Percentiles rank a stretch among this genome's conserved stretches.
phyloP scores from a whole-genome alignment of 2,888 invertebrate species.

The Strigamia crassipes region DNA sequence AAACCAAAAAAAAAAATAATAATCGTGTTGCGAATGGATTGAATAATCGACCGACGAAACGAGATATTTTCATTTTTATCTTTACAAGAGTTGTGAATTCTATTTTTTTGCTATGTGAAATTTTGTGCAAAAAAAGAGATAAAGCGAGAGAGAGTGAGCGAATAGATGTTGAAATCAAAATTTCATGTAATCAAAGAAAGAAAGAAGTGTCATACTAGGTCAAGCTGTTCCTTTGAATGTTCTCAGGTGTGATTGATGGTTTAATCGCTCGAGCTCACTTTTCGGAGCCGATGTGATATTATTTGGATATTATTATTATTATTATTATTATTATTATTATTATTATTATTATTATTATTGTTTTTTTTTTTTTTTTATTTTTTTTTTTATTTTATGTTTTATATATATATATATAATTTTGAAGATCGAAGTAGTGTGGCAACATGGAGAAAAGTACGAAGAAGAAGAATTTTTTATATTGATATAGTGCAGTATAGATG shows the following conservation, averaged over 20 bases:
- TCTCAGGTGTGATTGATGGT: constrained; percentile 14
- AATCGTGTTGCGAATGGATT: not conserved
- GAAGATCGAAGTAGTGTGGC: not conserved
- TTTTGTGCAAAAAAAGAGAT: not conserved
- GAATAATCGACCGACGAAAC: not conserved
- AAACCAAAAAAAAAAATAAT: too few relatives aligned
- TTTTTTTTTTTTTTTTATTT: not conserved
- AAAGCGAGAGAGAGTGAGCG: too few relatives aligned
- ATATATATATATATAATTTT: not conserved
- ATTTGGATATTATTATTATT: not conserved
- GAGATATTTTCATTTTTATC: not conserved
- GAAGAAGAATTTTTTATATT: constrained; percentile 17
- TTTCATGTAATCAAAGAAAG: constrained; percentile 3
- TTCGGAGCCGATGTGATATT: constrained; percentile 5
- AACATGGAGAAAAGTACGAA: not conserved
- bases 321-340: not conserved
- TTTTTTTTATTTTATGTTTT: constrained; percentile 11
- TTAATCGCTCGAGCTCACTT: constrained; percentile 26
- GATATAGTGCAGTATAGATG: constrained; percentile 20
- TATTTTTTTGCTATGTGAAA: constrained; percentile 6
- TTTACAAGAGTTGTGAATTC: not conserved
- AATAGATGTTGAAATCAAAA: constrained; percentile 22
- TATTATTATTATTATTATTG: not conserved
- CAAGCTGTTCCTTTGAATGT: constrained; percentile 23
- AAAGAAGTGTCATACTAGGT: constrained; percentile 26